Base-by-base conservation (phyloP, 2,797 vertebrate genomes). In the Scomberomorus guttatus region DNA sequence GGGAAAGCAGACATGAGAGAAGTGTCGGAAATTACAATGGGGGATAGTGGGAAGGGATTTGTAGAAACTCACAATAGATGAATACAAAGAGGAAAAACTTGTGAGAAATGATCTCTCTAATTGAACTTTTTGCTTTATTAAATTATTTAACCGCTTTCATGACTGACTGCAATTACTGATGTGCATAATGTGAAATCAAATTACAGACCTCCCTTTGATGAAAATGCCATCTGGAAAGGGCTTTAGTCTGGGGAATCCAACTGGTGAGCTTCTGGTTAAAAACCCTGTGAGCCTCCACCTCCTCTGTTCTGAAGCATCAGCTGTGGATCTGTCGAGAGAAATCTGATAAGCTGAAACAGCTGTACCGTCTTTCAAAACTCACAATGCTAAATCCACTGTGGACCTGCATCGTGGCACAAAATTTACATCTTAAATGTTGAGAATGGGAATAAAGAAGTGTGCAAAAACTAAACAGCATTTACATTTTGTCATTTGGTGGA, bases 141-240 rank as follows among this genome's bases (percentile, higher is more conserved):
- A 75, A 77, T 78, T 34, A 78, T 81, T 67, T 15, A 61, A 11
- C n/a, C 6, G 0, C 51, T 75, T 80, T 78, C 57, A 75, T 56
- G 66, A 51, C 56, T 63, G 56, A 70, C 24, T 65, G 62, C 27
- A 80, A 72, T 62, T 44, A 71, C 57, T 46, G 57, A 79, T 66
- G 79, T 34, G 63, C 67, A 64, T 83, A 46, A 55, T 62, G 51
- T 74, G 56, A 83, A 83, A 81, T 75, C 20, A 76, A 69, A 86
- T 75, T 37, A 72, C 29, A 56, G 52, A 9, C 44, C 39, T 46
- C 32, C 18, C 51, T 68, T 17, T 70, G 72, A 79, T 79, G 75
- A 55, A 42, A 51, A 42, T 13, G 13, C 62, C 81, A 81, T 79
- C 81, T 86, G 78, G 71, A 71, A 37, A 14, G 62, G 50, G 54